Conservation (phyloP, 2,113 vertebrate species). For the Fregata magnificens region DNA sequence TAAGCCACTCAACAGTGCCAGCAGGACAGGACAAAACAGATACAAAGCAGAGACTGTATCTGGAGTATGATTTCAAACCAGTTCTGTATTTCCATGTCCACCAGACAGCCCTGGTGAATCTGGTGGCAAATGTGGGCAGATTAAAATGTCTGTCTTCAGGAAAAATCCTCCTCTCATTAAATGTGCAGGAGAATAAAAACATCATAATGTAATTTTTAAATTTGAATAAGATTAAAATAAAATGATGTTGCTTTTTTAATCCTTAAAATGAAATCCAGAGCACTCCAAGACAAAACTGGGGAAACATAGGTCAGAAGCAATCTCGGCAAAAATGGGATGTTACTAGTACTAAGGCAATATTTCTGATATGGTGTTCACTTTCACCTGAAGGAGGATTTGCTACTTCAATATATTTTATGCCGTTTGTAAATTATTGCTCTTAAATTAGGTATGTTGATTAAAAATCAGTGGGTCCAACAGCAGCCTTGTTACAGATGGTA, state of each 20-base stretch:
- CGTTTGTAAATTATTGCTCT: not conserved
- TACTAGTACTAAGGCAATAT: not conserved
- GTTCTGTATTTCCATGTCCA: not conserved
- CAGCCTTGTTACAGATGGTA: not conserved
- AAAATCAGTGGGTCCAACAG: not conserved
- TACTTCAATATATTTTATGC: not conserved
- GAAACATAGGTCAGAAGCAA: not conserved
- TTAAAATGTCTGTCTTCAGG: not conserved
- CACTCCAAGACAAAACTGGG: not conserved
- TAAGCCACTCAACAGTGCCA: not conserved
- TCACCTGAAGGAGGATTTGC: not conserved
- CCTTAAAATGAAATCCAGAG: not conserved
- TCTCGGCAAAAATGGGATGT: not conserved
- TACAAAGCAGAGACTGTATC: not conserved
- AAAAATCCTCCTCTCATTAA: not conserved
- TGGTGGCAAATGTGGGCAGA: not conserved
- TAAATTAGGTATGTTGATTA: not conserved
- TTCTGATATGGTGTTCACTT: not conserved
- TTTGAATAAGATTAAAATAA: not conserved
- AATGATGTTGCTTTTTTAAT: not conserved
- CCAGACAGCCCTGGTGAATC: not conserved
- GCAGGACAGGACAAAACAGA: not conserved
- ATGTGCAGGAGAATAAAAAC: not conserved
- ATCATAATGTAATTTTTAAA: not conserved
- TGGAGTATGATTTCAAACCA: not conserved